phyloP scores from a whole-genome alignment of 2,888 invertebrate species.

The Mythimna loreyi region DNA sequence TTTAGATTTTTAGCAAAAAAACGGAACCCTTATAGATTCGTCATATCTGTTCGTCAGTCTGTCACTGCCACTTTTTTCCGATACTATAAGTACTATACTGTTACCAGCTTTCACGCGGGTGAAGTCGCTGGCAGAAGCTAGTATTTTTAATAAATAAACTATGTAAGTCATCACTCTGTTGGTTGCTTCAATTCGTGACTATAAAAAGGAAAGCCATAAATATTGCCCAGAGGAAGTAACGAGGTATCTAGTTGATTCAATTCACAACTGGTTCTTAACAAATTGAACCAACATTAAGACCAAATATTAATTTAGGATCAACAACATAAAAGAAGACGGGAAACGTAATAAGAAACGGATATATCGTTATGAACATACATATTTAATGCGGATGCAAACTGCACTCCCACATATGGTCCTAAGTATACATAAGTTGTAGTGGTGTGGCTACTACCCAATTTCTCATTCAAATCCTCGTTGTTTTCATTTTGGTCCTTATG shows the following conservation, averaged over 20 bases:
- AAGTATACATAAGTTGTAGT: constrained; percentile 51
- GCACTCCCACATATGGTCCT: constrained; percentile 55
- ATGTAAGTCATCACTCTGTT: neutral
- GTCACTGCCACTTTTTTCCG: too few species aligned
- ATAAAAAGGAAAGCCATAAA: neutral
- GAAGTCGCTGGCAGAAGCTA: too few species aligned
- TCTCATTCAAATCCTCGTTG: constrained; percentile 3
- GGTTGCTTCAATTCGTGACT: neutral
- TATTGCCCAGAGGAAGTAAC: neutral
- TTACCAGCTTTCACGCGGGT: too few species aligned
- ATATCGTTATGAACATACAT: constrained; percentile 53
- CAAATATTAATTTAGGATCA: constrained; percentile 52
- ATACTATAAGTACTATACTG: too few species aligned
- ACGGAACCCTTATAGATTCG: too few species aligned
- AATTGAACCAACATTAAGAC: neutral
- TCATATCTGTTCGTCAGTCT: too few species aligned
- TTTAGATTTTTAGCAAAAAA: too few species aligned
- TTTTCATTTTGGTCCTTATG: constrained; percentile 4
- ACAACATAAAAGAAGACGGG: constrained; percentile 54
- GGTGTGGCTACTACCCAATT: constrained; percentile 31
- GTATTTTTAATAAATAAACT: neutral
- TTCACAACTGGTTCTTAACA: neutral
- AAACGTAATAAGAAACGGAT: constrained; percentile 52
- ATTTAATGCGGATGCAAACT: constrained; percentile 63
- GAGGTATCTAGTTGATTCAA: neutral